phyloP scores from a whole-genome alignment of 2,797 vertebrate genomes.

The Anabacerthia variegaticeps region DNA sequence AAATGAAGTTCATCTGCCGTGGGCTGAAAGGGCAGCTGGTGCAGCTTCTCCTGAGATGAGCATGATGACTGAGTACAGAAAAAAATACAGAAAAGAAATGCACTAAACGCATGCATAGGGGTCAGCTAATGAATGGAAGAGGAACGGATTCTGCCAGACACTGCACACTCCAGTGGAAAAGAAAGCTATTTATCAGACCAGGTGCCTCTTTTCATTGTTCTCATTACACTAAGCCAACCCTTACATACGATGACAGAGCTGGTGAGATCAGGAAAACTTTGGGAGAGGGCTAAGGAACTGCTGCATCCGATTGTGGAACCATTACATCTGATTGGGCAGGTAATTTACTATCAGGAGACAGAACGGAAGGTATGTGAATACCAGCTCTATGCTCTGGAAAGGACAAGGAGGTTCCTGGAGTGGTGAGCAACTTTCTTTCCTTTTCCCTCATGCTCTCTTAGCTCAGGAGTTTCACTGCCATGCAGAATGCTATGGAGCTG shows the following conservation, averaged over 20 bases:
- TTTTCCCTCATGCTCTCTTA: constrained; percentile 45
- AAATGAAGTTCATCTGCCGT: constrained; percentile 98
- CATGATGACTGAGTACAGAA: constrained; percentile 94
- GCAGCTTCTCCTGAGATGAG: constrained; percentile 99
- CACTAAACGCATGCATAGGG: constrained; percentile 69
- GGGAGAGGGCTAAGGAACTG: background rate
- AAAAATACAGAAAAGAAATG: constrained; percentile 88
- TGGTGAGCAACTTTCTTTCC: constrained; percentile 69
- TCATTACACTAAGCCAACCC: background rate
- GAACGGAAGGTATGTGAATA: background rate
- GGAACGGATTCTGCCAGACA: constrained; percentile 38
- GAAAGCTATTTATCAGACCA: constrained; percentile 67
- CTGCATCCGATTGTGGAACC: background rate
- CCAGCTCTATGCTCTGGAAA: background rate
- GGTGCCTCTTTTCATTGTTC: constrained; percentile 19
- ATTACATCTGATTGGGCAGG: background rate
- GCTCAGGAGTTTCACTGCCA: constrained; percentile 54
- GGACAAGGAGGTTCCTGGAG: constrained; percentile 57
- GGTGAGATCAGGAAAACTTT: background rate
- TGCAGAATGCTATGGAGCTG: constrained; percentile 65
- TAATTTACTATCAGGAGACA: background rate
- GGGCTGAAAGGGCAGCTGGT: constrained; percentile 97
- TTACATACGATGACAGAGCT: background rate
- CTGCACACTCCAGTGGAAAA: constrained; percentile 33
- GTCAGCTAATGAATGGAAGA: constrained; percentile 50